Percentiles rank a stretch among this genome's conserved stretches.
Evolutionary conservation across 2,797 vertebrate genomes (phyloP).

Genomic region (Anableps anableps): DNA sequence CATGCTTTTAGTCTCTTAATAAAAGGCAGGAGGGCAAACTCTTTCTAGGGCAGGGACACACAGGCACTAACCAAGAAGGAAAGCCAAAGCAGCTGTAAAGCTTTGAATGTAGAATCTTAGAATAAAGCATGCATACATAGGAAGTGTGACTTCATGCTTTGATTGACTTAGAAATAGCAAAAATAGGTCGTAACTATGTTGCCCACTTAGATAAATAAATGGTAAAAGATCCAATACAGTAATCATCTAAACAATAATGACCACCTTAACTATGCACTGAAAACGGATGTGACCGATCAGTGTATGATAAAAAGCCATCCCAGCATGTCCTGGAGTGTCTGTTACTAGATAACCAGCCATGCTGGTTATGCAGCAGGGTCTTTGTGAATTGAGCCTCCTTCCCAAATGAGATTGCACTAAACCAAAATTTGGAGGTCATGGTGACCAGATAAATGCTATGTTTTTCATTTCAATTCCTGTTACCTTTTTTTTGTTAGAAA

Average conservation of each 20-base stretch:
- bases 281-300: too few relatives aligned
- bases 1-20: constrained; percentile 8
- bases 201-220: not conserved
- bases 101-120: not conserved
- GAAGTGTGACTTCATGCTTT: not conserved
- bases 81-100: not conserved
- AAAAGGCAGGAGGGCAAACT: not conserved
- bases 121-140: not conserved
- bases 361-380: too few relatives aligned
- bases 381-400: too few relatives aligned
- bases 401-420: too few relatives aligned
- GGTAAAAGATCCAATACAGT: too few relatives aligned
- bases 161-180: not conserved
- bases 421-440: too few relatives aligned
- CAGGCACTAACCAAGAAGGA: not conserved
- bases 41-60: constrained; percentile 2
- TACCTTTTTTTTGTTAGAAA: not conserved
- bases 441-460: too few relatives aligned
- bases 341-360: too few relatives aligned
- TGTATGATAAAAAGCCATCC: too few relatives aligned
- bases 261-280: too few relatives aligned
- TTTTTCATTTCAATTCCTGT: not conserved
- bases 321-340: too few relatives aligned
- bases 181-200: not conserved
- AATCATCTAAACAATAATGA: too few relatives aligned